Evolutionary conservation across 2,888 invertebrate genomes (phyloP).

Genomic region (Caenorhabditis doughertyi): DNA sequence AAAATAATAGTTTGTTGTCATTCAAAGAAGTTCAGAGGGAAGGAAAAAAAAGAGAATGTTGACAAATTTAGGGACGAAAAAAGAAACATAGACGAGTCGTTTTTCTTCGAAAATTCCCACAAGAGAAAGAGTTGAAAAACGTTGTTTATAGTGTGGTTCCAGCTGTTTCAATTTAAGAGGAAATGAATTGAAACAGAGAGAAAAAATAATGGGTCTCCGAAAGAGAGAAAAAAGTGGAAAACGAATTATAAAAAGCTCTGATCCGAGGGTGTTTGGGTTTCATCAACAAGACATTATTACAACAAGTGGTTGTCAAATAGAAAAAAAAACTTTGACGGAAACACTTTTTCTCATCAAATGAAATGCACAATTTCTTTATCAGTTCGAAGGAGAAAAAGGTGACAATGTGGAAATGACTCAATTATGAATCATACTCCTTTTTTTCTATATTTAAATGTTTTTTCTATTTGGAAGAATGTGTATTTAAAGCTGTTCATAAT

Average conservation of each 20-base stretch:
- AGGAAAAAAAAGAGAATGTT: neutral
- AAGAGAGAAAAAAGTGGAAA: conserved; percentile 9
- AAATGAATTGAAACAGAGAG: conserved; percentile 16
- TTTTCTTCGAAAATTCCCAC: conserved; percentile 31
- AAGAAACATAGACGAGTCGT: neutral
- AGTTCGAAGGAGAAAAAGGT: conserved; percentile 19
- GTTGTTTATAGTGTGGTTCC: conserved; percentile 41
- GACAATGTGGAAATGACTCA: conserved; percentile 29
- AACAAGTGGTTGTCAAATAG: conserved; percentile 51
- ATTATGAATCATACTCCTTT: conserved; percentile 18
- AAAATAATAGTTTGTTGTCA: neutral
- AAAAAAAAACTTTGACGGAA: conserved; percentile 28
- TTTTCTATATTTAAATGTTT: neutral
- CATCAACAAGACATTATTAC: conserved; percentile 37
- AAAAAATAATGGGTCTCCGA: neutral
- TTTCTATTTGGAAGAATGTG: neutral
- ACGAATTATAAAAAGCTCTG: conserved; percentile 15
- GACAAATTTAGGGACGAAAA: conserved; percentile 16
- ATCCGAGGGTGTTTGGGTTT: conserved; percentile 11
- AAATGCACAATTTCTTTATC: conserved; percentile 45
- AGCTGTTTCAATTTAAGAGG: conserved; percentile 30
- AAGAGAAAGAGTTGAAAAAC: conserved; percentile 7
- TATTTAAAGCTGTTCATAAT: neutral
- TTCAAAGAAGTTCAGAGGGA: neutral
- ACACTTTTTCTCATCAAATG: conserved; percentile 24